Evolutionary conservation across 2,797 vertebrate species (phyloP).

Genomic region (Typhlichthys subterraneus): DNA sequence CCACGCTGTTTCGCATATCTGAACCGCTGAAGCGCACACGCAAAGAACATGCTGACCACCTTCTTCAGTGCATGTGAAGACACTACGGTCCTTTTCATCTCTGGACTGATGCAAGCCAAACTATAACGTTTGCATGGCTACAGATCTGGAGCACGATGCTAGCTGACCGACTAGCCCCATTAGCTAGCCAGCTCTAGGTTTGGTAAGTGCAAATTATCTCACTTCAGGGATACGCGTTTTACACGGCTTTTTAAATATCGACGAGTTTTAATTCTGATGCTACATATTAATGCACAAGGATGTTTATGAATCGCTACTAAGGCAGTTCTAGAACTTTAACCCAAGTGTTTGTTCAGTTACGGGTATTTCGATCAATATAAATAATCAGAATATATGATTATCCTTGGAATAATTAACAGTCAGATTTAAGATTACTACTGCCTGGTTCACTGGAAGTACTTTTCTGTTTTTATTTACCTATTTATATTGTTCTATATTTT

Average conservation of each 20-base stretch:
- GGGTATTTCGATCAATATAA: too few species aligned
- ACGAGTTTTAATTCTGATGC: too few species aligned
- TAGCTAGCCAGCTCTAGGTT: slow-evolving; percentile 34
- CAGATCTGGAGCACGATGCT: slow-evolving; percentile 59
- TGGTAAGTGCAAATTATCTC: slow-evolving; percentile 51
- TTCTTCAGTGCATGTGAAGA: neutral
- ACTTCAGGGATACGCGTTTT: neutral
- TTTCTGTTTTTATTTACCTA: too few species aligned
- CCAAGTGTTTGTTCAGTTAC: slow-evolving; percentile 21
- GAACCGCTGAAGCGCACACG: neutral
- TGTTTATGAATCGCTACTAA: neutral
- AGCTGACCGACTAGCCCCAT: slow-evolving; percentile 31
- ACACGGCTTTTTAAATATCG: too few species aligned
- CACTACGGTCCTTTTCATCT: slow-evolving; percentile 39
- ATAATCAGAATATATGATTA: too few species aligned
- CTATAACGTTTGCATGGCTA: slow-evolving; percentile 52
- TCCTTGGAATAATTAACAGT: too few species aligned
- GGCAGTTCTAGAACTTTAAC: slow-evolving; percentile 18
- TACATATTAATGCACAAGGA: too few species aligned
- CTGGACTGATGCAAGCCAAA: slow-evolving; percentile 39
- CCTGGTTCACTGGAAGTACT: too few species aligned
- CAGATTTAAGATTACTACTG: too few species aligned
- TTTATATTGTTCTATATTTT: too few species aligned
- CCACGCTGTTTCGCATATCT: neutral
- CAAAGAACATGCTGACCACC: neutral